Conservation (phyloP, 1,140 invertebrate species). For the Plodia interpunctella region DNA sequence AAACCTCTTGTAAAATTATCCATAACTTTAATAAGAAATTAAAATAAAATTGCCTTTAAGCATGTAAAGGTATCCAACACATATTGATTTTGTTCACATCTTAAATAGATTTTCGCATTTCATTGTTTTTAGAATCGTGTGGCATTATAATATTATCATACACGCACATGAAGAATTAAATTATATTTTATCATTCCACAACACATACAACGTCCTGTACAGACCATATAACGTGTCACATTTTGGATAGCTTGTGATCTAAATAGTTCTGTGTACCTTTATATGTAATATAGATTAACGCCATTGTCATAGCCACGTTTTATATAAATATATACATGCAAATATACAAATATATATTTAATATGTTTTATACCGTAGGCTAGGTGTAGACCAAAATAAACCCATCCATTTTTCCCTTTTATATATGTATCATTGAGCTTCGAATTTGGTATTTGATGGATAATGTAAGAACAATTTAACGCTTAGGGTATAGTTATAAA, state of each 20-base stretch:
- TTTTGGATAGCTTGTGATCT: conserved; percentile 19
- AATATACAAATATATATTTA: conserved; percentile 11
- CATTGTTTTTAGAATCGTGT: too few species aligned
- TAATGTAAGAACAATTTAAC: background rate
- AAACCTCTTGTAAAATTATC: too few species aligned
- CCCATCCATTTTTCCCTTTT: conserved; percentile 23
- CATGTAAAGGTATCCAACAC: too few species aligned
- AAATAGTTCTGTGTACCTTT: conserved; percentile 14
- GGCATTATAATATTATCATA: too few species aligned
- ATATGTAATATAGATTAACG: conserved; percentile 11
- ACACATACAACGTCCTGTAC: background rate
- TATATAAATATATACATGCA: conserved; percentile 18
- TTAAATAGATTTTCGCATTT: too few species aligned
- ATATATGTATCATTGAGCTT: background rate
- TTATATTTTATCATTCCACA: background rate
- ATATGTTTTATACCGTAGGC: conserved; percentile 25
- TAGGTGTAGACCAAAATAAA: conserved; percentile 25
- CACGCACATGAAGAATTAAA: too few species aligned
- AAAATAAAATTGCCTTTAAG: too few species aligned
- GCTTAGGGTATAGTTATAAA: background rate
- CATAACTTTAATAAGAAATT: too few species aligned
- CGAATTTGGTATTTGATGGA: background rate
- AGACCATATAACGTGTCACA: background rate
- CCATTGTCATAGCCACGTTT: conserved; percentile 17
- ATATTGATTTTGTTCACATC: too few species aligned